phyloP scores from a whole-genome alignment of 2,797 vertebrate genomes.

The Hylomyscus alleni region DNA sequence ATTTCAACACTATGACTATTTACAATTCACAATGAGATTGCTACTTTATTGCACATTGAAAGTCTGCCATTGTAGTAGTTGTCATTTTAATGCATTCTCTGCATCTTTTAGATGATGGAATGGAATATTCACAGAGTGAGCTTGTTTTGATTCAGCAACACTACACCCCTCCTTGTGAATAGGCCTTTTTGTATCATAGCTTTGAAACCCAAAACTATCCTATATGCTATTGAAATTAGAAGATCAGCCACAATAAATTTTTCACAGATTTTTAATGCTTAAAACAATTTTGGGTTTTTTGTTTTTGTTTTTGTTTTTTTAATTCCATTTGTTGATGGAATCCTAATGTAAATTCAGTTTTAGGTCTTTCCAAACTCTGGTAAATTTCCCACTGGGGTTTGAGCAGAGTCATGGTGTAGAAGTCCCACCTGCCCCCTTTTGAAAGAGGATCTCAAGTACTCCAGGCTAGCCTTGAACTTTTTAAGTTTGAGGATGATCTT shows the following conservation, averaged over 20 bases:
- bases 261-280: slow-evolving; percentile 6
- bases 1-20: slow-evolving; percentile 45
- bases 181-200: neutral
- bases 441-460: neutral
- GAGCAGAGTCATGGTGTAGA: neutral
- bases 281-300: slow-evolving; percentile 14
- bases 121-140: neutral
- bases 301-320: neutral
- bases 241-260: neutral
- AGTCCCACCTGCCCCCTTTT: accelerated
- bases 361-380: slow-evolving; percentile 26
- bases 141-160: neutral
- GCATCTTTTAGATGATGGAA: slow-evolving; percentile 20
- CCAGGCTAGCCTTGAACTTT: neutral
- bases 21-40: slow-evolving; percentile 8
- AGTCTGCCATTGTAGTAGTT: neutral
- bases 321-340: neutral
- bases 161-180: neutral
- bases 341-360: neutral
- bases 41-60: neutral
- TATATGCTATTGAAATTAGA: neutral
- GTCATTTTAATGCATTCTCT: neutral
- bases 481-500: neutral
- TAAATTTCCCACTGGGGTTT: slow-evolving; percentile 5
- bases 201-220: slow-evolving; percentile 16